A percentile compares a stretch with the other conserved stretches of the same genome.
Evolutionary conservation across 2,797 vertebrate species (phyloP).

Genomic region (Sebastes minor): DNA sequence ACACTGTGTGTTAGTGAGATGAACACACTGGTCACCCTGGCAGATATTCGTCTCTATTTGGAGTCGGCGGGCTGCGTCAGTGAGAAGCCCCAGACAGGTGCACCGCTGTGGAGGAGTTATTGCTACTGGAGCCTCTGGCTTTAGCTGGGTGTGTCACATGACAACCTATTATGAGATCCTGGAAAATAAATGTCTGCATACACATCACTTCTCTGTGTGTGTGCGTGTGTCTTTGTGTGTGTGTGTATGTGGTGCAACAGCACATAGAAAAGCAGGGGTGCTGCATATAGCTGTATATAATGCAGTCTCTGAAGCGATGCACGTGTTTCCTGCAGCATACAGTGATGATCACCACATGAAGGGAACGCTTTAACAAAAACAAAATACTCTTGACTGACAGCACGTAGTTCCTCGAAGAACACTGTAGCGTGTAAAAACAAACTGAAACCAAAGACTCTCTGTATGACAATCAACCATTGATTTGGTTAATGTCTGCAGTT

Average conservation of each 20-base stretch:
- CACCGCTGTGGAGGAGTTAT: constrained; percentile 4
- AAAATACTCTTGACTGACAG: neutral
- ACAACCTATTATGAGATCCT: constrained; percentile 18
- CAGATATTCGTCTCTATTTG: constrained; percentile 31
- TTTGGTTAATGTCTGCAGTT: neutral
- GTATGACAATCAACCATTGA: neutral
- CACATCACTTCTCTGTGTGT: neutral
- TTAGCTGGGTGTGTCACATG: constrained; percentile 21
- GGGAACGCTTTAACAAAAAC: neutral
- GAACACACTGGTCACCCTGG: constrained; percentile 1
- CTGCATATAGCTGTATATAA: neutral
- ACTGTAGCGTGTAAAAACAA: neutral
- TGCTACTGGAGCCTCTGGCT: constrained; percentile 28
- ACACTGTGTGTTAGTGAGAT: neutral
- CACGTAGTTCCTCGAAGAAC: neutral
- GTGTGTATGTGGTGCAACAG: neutral
- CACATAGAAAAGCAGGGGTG: neutral
- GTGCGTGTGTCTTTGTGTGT: neutral
- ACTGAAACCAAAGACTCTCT: neutral
- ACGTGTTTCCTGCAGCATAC: neutral
- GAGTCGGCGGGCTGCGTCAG: neutral
- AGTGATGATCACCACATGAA: neutral
- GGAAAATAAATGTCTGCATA: constrained; percentile 12
- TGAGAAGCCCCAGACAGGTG: constrained; percentile 59
- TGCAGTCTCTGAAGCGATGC: neutral